phyloP scores from a whole-genome alignment of 2,113 vertebrate genomes.

The Grus americana region DNA sequence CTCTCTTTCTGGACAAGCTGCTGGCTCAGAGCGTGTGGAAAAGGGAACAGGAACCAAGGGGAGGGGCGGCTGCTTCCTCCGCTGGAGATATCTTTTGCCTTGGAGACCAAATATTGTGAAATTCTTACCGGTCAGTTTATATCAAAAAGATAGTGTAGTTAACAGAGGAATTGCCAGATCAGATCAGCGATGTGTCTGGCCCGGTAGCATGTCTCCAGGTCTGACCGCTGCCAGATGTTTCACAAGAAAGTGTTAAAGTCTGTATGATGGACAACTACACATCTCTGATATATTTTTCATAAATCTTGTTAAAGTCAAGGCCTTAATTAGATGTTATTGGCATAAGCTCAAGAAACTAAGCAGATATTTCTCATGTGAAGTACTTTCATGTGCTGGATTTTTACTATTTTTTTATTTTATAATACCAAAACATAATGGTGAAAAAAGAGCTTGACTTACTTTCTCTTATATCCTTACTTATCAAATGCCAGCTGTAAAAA shows the following conservation, averaged over 20 bases:
- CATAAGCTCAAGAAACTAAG: not conserved
- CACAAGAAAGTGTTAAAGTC: not conserved
- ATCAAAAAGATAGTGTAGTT: not conserved
- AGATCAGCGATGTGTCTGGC: not conserved
- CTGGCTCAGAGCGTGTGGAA: not conserved
- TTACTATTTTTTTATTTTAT: not conserved
- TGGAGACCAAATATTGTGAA: slow-evolving; percentile 41
- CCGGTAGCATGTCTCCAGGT: not conserved
- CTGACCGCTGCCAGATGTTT: not conserved
- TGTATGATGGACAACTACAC: not conserved
- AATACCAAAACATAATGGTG: not conserved
- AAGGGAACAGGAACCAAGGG: not conserved
- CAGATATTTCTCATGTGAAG: not conserved
- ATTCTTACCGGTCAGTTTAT: not conserved
- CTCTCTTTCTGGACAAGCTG: not conserved
- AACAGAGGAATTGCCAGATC: not conserved
- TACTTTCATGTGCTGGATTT: not conserved
- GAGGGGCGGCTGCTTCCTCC: not conserved
- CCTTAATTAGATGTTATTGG: not conserved
- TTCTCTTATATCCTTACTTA: not conserved
- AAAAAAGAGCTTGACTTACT: not conserved
- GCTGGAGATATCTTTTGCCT: not conserved
- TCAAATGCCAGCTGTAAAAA: not conserved
- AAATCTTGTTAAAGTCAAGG: not conserved
- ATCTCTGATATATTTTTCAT: not conserved